Conservation (phyloP, 2,113 vertebrate genomes). For the Albula goreensis region DNA sequence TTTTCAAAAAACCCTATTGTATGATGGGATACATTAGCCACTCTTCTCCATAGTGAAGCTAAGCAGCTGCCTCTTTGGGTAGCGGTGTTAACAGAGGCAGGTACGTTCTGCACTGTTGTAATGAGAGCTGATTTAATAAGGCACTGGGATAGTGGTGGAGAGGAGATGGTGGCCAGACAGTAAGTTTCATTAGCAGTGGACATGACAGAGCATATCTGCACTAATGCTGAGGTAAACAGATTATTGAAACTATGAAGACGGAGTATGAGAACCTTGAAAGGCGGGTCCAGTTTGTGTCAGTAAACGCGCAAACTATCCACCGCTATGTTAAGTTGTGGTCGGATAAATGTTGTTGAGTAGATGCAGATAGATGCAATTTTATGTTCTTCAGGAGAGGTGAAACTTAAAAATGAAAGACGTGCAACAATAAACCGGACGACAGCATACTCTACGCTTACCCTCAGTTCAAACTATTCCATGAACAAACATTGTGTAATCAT, state of each 20-base stretch:
- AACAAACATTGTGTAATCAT: background rate
- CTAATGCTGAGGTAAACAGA: slow-evolving; percentile 22
- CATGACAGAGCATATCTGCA: slow-evolving; percentile 20
- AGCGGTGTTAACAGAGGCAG: slow-evolving; percentile 6
- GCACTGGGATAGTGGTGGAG: background rate
- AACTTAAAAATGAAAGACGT: too few relatives aligned
- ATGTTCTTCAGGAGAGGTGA: too few relatives aligned
- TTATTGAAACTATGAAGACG: slow-evolving; percentile 3
- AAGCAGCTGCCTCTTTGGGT: background rate
- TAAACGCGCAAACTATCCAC: slow-evolving; percentile 19
- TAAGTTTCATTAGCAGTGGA: slow-evolving; percentile 20
- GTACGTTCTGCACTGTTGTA: background rate
- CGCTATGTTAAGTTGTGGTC: background rate
- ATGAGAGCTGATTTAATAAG: slow-evolving; percentile 18
- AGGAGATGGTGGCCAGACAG: slow-evolving; percentile 13
- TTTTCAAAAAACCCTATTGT: background rate
- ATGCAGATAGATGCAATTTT: background rate
- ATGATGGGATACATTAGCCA: background rate
- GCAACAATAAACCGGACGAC: too few relatives aligned
- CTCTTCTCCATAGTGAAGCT: background rate
- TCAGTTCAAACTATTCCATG: background rate
- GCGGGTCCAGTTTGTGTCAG: background rate
- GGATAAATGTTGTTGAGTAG: background rate
- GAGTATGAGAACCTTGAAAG: background rate
- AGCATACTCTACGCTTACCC: too few relatives aligned